These are phyloP conservation scores for Matsumyia berberina DNA, from an alignment of 2,888 invertebrate species.

Conservation along the genomic window DNA sequence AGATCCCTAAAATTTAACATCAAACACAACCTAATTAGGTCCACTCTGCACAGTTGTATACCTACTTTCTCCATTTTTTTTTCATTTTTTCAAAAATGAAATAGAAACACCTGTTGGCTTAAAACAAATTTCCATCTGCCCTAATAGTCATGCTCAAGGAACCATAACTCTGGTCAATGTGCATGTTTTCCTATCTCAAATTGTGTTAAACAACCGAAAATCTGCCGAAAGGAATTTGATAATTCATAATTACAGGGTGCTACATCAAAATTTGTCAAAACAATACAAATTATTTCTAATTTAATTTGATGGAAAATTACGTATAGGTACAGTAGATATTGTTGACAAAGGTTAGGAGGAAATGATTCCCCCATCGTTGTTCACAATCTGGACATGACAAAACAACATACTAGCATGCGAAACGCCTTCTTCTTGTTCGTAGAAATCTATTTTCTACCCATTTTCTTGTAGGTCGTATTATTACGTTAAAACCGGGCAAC, in stretches of 20 bases:
- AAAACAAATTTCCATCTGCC: not conserved
- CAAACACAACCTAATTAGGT: not conserved
- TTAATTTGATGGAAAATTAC: slow-evolving; percentile 55
- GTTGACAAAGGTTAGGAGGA: not conserved
- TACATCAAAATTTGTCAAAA: slow-evolving; percentile 45
- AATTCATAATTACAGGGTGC: slow-evolving; percentile 40
- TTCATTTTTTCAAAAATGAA: not conserved
- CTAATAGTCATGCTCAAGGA: slow-evolving; percentile 25
- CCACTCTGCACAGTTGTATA: not conserved
- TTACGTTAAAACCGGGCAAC: slow-evolving; percentile 19
- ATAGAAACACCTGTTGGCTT: not conserved
- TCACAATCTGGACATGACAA: slow-evolving; percentile 12
- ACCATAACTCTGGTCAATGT: slow-evolving; percentile 30
- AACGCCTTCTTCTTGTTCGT: slow-evolving; percentile 63
- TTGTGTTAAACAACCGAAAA: slow-evolving; percentile 26
- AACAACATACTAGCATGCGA: slow-evolving; percentile 37
- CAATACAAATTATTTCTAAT: slow-evolving; percentile 11
- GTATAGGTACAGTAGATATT: not conserved
- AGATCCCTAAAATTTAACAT: not conserved
- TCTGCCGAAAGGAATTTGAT: not conserved
- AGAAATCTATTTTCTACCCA: slow-evolving; percentile 5
- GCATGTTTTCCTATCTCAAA: slow-evolving; percentile 8
- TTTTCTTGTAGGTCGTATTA: slow-evolving; percentile 27
- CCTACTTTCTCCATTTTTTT: no score
- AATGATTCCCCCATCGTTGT: not conserved